Evolutionary conservation across 2,888 invertebrate species (phyloP), one percentile per base, ranked within the genome.

Genomic region (Apotomis turbidana): DNA sequence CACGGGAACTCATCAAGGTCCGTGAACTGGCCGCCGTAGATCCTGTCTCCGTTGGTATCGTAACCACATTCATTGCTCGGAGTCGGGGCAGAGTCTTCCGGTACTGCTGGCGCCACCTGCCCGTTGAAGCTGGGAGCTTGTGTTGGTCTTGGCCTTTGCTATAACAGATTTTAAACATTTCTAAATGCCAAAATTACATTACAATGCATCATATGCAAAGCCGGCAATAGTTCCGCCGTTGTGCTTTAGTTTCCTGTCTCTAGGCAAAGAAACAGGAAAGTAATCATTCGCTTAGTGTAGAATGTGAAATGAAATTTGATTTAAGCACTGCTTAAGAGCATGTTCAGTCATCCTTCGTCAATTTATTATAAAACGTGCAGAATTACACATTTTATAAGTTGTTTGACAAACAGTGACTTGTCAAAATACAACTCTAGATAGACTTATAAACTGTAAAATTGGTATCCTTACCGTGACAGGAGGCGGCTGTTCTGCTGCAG

Each of bases 1-100:
- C 95, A 95, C 0, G 95, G 95, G 82, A 94, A 95, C 79, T 95
- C 95, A 70, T 95, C 95, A 5, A 95, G 79, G n/a, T 95, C 95
- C 0, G 95, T 95, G 59, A 94, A 87, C 70, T 93, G 91, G 9
- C 96, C 96, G 61, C 95, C 95, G 76, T 93, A 94, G 63, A 96
- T 94, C 63, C 94, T 93, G 81, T 95, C 94, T n/a, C 91, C 94
- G 62, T 92, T 90, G 52, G 91, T 93, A 54, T 93, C 94, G 27
- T 91, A 81, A 6, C 96, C 96, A 75, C 96, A 96, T 66, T 91
- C 86, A 55, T 83, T 83, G 3, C 79, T 77, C 0, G 88, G 83
- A 2, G 87, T 81, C 70, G 88, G 90, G 6, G 76, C 78, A 0
- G 92, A 87, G 70, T 93, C 92, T 68, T 89, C 90, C 0, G 74